phyloP scores from a whole-genome alignment of 1,140 invertebrate genomes.

The Adelges cooleyi region DNA sequence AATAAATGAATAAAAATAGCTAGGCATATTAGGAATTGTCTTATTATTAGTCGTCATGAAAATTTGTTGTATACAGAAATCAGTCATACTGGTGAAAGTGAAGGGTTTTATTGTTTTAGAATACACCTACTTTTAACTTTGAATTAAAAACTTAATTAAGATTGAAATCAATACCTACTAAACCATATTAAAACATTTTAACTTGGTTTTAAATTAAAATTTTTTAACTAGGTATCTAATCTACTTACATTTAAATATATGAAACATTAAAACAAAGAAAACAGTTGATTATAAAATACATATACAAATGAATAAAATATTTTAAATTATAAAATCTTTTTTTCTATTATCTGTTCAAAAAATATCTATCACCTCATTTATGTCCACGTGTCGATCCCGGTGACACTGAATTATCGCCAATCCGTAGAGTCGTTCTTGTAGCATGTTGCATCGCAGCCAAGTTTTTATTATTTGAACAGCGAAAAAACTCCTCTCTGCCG shows the following conservation, averaged over 20 bases:
- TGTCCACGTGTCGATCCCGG: not conserved
- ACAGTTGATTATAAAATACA: not conserved
- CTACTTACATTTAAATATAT: not conserved
- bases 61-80: no score
- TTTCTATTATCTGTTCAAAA: constrained; percentile 6
- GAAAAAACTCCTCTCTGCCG: not conserved
- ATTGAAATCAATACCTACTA: no score
- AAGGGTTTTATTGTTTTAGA: no score
- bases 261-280: not conserved
- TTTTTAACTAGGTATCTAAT: not conserved
- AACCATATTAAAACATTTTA: no score
- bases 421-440: not conserved
- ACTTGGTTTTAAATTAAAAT: not conserved
- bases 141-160: no score
- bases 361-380: not conserved
- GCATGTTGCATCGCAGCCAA: not conserved
- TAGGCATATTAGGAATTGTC: no score
- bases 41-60: no score
- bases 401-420: constrained; percentile 1
- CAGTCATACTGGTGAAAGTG: no score
- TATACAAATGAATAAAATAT: not conserved
- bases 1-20: no score
- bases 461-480: not conserved
- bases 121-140: no score
- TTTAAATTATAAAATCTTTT: constrained; percentile 6